These are phyloP conservation scores for Apodemia hepburni DNA, from an alignment of 2,888 invertebrate genomes.

Conservation along the genomic window DNA sequence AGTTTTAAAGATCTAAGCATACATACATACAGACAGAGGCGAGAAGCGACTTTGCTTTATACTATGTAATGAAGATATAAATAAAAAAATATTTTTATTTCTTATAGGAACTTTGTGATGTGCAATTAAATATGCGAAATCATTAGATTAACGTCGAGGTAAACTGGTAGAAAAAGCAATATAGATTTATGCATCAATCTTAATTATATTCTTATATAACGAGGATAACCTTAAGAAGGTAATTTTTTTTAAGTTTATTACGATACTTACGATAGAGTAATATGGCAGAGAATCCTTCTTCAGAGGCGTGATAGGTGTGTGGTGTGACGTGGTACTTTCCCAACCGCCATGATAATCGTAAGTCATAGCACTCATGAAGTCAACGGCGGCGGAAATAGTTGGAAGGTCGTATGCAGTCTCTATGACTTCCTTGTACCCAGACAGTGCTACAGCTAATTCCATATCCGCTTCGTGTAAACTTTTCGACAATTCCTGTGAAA, in stretches of 20 bases:
- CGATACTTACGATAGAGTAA: constrained; percentile 85
- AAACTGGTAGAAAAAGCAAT: no score
- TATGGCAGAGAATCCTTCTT: constrained; percentile 85
- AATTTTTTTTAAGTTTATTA: neutral
- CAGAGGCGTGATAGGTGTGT: constrained; percentile 86
- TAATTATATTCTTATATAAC: no score
- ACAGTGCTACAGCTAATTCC: constrained; percentile 89
- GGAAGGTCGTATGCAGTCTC: constrained; percentile 91
- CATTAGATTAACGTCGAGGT: no score
- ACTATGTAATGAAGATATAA: no score
- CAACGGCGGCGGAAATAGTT: constrained; percentile 83
- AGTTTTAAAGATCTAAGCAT: no score
- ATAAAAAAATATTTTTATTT: no score
- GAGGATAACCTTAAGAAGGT: no score
- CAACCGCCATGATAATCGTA: constrained; percentile 96
- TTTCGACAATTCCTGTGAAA: constrained; percentile 80
- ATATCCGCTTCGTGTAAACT: constrained; percentile 85
- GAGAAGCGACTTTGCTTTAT: no score
- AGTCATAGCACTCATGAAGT: constrained; percentile 92
- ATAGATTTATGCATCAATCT: no score
- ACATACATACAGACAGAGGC: no score
- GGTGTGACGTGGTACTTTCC: constrained; percentile 90
- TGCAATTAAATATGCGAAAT: no score
- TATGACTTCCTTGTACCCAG: constrained; percentile 95
- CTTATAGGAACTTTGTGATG: no score